Percentiles rank a stretch among this genome's conserved stretches.
phyloP scores from a whole-genome alignment of 2,797 vertebrate genomes.

The Distichodus sexfasciatus region DNA sequence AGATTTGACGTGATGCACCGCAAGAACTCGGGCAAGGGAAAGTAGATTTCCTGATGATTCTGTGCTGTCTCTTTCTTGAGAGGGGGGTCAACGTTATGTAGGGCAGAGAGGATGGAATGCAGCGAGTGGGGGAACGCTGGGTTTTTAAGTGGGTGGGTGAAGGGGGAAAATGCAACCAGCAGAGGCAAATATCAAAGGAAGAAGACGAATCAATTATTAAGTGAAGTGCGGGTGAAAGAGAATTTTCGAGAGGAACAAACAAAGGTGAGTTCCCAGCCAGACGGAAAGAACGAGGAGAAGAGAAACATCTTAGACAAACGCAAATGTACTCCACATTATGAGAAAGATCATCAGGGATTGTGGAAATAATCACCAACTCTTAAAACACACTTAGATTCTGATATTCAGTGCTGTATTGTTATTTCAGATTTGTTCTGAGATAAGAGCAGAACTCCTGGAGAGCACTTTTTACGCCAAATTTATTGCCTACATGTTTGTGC shows the following conservation, averaged over 20 bases:
- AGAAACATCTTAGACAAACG: neutral
- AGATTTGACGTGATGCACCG: neutral
- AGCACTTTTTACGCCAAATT: no score
- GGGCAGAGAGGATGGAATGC: slow-evolving; percentile 14
- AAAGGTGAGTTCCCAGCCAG: slow-evolving; percentile 40
- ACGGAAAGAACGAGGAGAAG: neutral
- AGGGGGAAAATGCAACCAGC: slow-evolving; percentile 54
- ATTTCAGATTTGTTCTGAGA: no score
- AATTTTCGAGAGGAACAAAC: slow-evolving; percentile 59
- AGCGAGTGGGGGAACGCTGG: slow-evolving; percentile 44
- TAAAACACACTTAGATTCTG: no score
- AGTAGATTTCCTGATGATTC: neutral
- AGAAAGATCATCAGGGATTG: no score
- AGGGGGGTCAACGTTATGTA: slow-evolving; percentile 25
- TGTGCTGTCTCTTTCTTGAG: neutral
- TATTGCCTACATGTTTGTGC: no score
- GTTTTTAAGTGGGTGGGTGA: slow-evolving; percentile 56
- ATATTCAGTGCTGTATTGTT: no score
- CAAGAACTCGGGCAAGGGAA: neutral
- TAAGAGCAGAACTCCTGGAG: no score
- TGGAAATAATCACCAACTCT: no score
- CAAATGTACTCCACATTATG: no score
- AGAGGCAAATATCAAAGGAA: slow-evolving; percentile 68
- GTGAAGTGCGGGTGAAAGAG: slow-evolving; percentile 51
- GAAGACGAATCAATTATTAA: slow-evolving; percentile 68